Percentiles rank a stretch among this genome's conserved stretches.
Conservation (phyloP, 2,888 invertebrate genomes). For the Brachyptera risi region DNA sequence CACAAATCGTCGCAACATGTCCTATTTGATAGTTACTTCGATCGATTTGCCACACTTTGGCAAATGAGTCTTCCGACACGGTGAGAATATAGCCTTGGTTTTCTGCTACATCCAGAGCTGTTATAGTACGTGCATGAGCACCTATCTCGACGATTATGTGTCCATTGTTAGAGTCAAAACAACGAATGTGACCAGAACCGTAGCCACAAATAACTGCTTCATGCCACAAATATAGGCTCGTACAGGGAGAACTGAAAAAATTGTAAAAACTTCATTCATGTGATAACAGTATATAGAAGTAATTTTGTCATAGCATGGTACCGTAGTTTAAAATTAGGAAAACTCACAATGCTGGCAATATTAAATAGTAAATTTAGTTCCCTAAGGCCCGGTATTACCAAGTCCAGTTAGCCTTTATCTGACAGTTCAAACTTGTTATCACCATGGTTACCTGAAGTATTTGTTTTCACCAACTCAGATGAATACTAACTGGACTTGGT, state of each 20-base stretch:
- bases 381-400: too few species aligned
- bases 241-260: constrained; percentile 36
- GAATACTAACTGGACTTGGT: too few species aligned
- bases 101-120: constrained; percentile 38
- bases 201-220: constrained; percentile 37
- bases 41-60: constrained; percentile 39
- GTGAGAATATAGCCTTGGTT: constrained; percentile 36
- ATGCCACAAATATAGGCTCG: constrained; percentile 36
- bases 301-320: too few species aligned
- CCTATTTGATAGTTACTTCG: constrained; percentile 34
- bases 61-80: constrained; percentile 40
- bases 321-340: too few species aligned
- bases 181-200: constrained; percentile 39
- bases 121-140: constrained; percentile 40
- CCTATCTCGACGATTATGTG: constrained; percentile 36
- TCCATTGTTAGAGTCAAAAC: constrained; percentile 34
- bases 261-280: not conserved
- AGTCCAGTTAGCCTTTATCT: too few species aligned
- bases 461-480: too few species aligned
- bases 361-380: too few species aligned
- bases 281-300: too few species aligned
- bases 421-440: too few species aligned
- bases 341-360: too few species aligned
- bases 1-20: constrained; percentile 35
- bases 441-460: too few species aligned